Conservation (phyloP, 2,113 vertebrate genomes). For the Leucopsar rothschildi region DNA sequence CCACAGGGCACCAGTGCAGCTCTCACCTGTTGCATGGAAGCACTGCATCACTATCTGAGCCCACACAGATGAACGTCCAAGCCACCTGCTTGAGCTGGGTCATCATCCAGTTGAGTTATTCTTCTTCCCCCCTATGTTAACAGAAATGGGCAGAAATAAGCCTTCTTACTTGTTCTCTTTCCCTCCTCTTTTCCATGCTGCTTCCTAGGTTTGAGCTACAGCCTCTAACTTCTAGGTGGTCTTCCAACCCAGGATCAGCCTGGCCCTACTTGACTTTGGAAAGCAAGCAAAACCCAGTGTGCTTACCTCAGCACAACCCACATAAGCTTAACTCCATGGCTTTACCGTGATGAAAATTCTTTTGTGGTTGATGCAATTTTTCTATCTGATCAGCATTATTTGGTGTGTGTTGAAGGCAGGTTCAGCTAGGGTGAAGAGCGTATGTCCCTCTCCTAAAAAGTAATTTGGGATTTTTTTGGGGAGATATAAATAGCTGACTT, state of each 20-base stretch:
- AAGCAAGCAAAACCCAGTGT: not conserved
- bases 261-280: not conserved
- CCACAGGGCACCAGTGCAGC: not conserved
- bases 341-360: not conserved
- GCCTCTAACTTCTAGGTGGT: not conserved
- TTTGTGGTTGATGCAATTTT: not conserved
- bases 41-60: not conserved
- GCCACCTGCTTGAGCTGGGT: not conserved
- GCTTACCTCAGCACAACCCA: not conserved
- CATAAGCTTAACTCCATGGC: not conserved
- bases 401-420: not conserved
- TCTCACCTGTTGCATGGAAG: not conserved
- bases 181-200: not conserved
- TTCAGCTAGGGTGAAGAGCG: constrained; percentile 27
- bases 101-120: not conserved
- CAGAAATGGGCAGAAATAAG: not conserved
- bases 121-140: rapidly evolving
- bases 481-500: constrained; percentile 22
- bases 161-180: not conserved
- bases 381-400: not conserved
- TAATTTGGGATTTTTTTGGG: not conserved
- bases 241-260: not conserved
- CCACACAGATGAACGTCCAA: not conserved
- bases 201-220: not conserved
- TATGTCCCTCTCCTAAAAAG: not conserved